A percentile compares a stretch with the other conserved stretches of the same genome.
phyloP scores from a whole-genome alignment of 1,140 invertebrate species.

The Aphaenogaster ashmeadi region DNA sequence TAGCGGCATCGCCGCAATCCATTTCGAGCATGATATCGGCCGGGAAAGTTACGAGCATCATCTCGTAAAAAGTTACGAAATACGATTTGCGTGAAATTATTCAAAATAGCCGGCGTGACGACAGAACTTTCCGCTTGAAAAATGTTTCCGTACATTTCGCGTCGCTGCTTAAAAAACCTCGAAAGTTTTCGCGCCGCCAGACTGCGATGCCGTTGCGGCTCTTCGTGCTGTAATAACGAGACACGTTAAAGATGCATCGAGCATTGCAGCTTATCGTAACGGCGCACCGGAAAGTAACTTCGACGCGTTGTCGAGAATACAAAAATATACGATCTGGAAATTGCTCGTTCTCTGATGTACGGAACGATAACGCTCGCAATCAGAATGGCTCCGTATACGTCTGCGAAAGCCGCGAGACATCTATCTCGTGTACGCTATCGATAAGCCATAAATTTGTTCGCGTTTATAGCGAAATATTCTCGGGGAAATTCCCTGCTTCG shows the following conservation, averaged over 20 bases:
- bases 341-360: slow-evolving; percentile 22
- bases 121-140: slow-evolving; percentile 42
- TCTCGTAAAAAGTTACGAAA: slow-evolving; percentile 35
- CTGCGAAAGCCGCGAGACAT: slow-evolving; percentile 28
- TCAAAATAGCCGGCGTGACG: slow-evolving; percentile 37
- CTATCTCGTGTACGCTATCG: slow-evolving; percentile 40
- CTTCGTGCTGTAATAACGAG: neutral
- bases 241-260: slow-evolving; percentile 25
- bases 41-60: slow-evolving; percentile 19
- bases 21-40: slow-evolving; percentile 18
- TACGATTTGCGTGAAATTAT: slow-evolving; percentile 57
- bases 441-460: slow-evolving; percentile 39
- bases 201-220: neutral
- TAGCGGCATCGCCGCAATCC: slow-evolving; percentile 1
- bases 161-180: slow-evolving; percentile 3
- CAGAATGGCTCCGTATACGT: slow-evolving; percentile 15
- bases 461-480: slow-evolving; percentile 35
- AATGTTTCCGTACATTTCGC: slow-evolving; percentile 36
- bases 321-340: slow-evolving; percentile 23
- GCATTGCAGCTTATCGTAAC: neutral
- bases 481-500: neutral
- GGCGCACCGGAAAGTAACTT: neutral
- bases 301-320: neutral
- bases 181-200: neutral
- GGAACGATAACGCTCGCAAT: slow-evolving; percentile 37